Conservation (phyloP, 2,797 vertebrate genomes). For the Tangara arthus region DNA sequence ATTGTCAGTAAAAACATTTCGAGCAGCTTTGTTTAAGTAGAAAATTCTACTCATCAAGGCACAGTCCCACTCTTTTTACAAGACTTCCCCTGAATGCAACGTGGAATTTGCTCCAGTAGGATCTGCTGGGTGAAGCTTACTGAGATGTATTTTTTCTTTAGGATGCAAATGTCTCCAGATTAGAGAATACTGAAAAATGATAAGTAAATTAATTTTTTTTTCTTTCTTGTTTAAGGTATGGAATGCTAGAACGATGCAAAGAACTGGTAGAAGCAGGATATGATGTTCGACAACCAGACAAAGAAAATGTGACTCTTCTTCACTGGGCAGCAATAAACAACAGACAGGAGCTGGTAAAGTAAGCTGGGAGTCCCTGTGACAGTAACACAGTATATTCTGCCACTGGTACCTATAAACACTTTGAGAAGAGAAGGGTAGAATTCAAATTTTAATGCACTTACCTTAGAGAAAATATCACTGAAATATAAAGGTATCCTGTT, state of each 20-base stretch:
- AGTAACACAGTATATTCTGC: background rate
- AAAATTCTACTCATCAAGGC: background rate
- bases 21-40: background rate
- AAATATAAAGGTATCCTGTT: background rate
- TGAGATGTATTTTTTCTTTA: background rate
- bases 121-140: background rate
- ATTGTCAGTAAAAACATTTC: background rate
- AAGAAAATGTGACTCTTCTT: slow-evolving; percentile 93
- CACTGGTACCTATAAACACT: background rate
- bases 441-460: background rate
- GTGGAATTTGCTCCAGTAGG: background rate
- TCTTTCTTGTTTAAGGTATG: slow-evolving; percentile 80
- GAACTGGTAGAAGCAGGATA: slow-evolving; percentile 94
- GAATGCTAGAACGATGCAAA: slow-evolving; percentile 89
- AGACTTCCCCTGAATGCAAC: accelerated
- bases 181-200: background rate
- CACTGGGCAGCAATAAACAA: slow-evolving; percentile 99
- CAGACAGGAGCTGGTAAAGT: slow-evolving; percentile 90
- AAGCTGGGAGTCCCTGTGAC: slow-evolving; percentile 56
- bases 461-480: background rate
- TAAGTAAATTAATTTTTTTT: accelerated
- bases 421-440: background rate
- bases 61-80: background rate
- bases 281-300: slow-evolving; percentile 90
- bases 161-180: background rate